phyloP scores from a whole-genome alignment of 1,140 invertebrate genomes.

The Stenopsyche tienmushanensis region DNA sequence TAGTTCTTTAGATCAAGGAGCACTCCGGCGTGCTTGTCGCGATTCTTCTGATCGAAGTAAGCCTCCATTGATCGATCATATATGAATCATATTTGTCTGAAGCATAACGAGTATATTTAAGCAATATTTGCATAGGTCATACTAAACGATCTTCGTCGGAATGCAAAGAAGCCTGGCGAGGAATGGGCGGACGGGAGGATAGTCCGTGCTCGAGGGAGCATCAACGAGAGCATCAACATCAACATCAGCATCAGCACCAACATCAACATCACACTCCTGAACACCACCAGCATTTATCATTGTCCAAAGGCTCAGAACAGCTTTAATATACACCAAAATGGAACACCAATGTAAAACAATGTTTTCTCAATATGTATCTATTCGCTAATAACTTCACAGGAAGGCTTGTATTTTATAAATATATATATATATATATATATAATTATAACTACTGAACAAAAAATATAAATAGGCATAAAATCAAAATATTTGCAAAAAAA shows the following conservation, averaged over 20 bases:
- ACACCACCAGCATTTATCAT: constrained; percentile 15
- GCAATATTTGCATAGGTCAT: constrained; percentile 42
- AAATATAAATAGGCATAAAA: too few relatives aligned
- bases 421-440: too few relatives aligned
- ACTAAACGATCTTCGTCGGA: constrained; percentile 54
- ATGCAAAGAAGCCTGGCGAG: constrained; percentile 43
- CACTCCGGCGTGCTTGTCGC: constrained; percentile 34
- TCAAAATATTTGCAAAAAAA: too few relatives aligned
- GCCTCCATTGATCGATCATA: background rate
- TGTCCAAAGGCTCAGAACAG: constrained; percentile 18
- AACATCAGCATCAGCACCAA: constrained; percentile 1
- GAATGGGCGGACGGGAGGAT: constrained; percentile 24
- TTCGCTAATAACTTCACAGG: too few relatives aligned
- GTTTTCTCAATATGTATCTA: background rate
- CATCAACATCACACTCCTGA: constrained; percentile 14
- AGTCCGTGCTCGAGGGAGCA: constrained; percentile 20
- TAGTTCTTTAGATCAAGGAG: constrained; percentile 38
- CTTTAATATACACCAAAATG: constrained; percentile 10
- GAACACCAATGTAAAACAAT: constrained; percentile 14
- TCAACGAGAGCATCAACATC: too few relatives aligned
- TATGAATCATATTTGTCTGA: too few relatives aligned
- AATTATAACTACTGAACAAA: too few relatives aligned
- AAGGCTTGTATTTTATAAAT: too few relatives aligned
- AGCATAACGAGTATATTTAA: too few relatives aligned
- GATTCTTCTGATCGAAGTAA: constrained; percentile 34